Evolutionary conservation across 2,797 vertebrate genomes (phyloP).

Genomic region (Zenarchopterus dispar): DNA sequence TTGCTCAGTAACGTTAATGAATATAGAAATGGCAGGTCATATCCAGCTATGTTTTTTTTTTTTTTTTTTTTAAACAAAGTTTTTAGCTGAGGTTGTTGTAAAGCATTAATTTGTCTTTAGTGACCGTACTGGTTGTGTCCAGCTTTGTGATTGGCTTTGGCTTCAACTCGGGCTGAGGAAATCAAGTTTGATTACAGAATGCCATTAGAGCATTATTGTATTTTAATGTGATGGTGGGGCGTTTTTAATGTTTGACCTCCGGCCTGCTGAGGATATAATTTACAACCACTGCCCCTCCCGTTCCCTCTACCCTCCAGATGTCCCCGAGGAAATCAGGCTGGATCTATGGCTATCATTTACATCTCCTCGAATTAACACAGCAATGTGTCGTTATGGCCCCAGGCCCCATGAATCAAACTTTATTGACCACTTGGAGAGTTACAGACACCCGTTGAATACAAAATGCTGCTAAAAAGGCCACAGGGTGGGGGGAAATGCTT

Average conservation of each 20-base stretch:
- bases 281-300: slow-evolving; percentile 24
- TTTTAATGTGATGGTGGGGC: slow-evolving; percentile 59
- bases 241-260: slow-evolving; percentile 68
- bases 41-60: too few relatives aligned
- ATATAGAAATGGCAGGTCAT: too few relatives aligned
- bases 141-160: slow-evolving; percentile 8
- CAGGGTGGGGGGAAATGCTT: slow-evolving; percentile 29
- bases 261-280: slow-evolving; percentile 68
- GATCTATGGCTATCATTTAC: slow-evolving; percentile 75
- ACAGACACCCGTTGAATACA: slow-evolving; percentile 72
- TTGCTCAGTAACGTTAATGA: too few relatives aligned
- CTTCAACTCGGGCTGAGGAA: slow-evolving; percentile 18
- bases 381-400: slow-evolving; percentile 57
- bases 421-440: slow-evolving; percentile 77
- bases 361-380: slow-evolving; percentile 74
- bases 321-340: slow-evolving; percentile 79
- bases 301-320: slow-evolving; percentile 1
- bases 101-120: background rate
- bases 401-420: slow-evolving; percentile 74
- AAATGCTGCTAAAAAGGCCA: slow-evolving; percentile 67
- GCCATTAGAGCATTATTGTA: slow-evolving; percentile 58
- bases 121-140: background rate
- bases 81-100: background rate
- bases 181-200: slow-evolving; percentile 35
- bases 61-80: too few relatives aligned